Percentiles rank a stretch among this genome's conserved stretches.
Evolutionary conservation across 2,797 vertebrate genomes (phyloP).

Genomic region (Nothura maculosa): DNA sequence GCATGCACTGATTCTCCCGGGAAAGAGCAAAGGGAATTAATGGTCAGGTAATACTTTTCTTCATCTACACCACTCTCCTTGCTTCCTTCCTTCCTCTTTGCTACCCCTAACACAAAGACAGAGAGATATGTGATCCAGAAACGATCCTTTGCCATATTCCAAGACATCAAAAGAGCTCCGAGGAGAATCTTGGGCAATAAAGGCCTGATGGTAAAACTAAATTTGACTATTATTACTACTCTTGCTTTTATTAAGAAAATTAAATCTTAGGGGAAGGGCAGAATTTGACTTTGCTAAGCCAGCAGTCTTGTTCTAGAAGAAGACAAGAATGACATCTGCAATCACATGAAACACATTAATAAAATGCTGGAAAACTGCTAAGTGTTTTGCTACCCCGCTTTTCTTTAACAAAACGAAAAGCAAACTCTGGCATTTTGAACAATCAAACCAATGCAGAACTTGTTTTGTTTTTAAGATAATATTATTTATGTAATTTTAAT

Average conservation of each 20-base stretch:
- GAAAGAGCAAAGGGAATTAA: slow-evolving; percentile 24
- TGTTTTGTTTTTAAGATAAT: neutral
- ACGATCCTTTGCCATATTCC: neutral
- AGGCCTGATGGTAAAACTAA: neutral
- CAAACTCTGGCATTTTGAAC: neutral
- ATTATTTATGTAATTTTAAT: neutral
- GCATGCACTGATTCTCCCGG: neutral
- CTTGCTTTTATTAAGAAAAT: neutral
- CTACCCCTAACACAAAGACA: neutral
- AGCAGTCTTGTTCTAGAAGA: neutral
- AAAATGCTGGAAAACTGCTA: neutral
- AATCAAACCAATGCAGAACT: neutral
- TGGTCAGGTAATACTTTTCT: neutral
- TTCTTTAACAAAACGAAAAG: neutral
- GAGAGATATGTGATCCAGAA: neutral
- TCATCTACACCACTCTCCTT: neutral
- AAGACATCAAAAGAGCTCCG: neutral
- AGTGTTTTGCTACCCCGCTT: neutral
- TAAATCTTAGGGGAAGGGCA: neutral
- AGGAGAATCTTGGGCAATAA: neutral
- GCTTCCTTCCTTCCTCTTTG: neutral
- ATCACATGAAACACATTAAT: neutral
- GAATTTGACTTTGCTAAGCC: neutral
- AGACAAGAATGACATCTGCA: neutral
- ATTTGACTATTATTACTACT: neutral